Evolutionary conservation across 2,888 invertebrate genomes (phyloP).

Genomic region (Melanchra persicariae): DNA sequence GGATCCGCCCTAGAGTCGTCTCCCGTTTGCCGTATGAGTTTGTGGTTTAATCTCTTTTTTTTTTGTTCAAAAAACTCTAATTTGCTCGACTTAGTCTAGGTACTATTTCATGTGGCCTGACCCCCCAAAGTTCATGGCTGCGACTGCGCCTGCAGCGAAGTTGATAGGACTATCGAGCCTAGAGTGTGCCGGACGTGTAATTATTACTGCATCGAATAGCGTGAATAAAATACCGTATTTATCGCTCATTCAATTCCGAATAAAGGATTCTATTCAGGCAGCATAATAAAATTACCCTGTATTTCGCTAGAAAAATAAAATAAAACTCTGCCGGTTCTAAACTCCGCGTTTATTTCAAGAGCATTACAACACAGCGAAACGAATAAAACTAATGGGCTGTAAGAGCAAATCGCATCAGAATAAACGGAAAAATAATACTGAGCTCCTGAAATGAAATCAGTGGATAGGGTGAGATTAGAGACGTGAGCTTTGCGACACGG

Average conservation of each 20-base stretch:
- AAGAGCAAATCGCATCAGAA: slow-evolving; percentile 55
- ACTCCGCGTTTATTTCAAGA: slow-evolving; percentile 27
- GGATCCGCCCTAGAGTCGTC: too few species aligned
- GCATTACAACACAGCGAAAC: slow-evolving; percentile 32
- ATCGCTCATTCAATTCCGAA: background rate
- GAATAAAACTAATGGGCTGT: slow-evolving; percentile 50
- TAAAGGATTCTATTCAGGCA: background rate
- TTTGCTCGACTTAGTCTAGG: too few species aligned
- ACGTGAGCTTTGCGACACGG: slow-evolving; percentile 59
- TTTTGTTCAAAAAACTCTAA: too few species aligned
- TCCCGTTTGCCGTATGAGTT: too few species aligned
- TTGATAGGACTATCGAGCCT: slow-evolving; percentile 1
- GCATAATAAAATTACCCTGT: slow-evolving; percentile 8
- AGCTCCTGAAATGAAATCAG: slow-evolving; percentile 53
- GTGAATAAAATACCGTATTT: background rate
- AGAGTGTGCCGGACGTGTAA: background rate
- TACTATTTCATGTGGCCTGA: too few species aligned
- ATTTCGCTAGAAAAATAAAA: slow-evolving; percentile 27
- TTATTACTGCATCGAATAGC: background rate
- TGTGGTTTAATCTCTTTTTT: too few species aligned
- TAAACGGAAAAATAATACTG: slow-evolving; percentile 57
- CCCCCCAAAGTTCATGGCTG: too few species aligned
- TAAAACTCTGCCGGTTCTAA: slow-evolving; percentile 10
- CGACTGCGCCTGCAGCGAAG: background rate
- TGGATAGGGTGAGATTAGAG: slow-evolving; percentile 65